Conservation (phyloP, 1,140 invertebrate species). For the Tetragnatha versicolor region DNA sequence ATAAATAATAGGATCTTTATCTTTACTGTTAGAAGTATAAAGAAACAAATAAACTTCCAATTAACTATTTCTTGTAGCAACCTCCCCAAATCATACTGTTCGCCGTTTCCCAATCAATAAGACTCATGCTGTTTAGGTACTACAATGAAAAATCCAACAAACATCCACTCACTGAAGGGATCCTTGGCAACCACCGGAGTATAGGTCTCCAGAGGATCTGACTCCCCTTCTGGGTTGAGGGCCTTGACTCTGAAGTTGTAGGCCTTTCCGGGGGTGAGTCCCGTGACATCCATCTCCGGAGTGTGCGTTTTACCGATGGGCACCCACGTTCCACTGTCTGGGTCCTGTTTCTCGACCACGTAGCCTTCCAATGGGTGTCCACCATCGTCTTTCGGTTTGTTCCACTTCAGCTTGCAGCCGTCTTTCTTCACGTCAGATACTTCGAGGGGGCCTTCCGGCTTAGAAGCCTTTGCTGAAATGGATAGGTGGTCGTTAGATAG, state of each 20-base stretch:
- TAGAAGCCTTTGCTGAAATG: constrained; percentile 72
- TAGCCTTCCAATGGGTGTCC: constrained; percentile 79
- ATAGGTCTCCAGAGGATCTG: constrained; percentile 88
- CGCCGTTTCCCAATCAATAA: constrained; percentile 80
- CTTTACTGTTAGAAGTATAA: no score
- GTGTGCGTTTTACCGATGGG: constrained; percentile 86
- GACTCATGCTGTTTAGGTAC: no score
- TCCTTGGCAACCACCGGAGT: constrained; percentile 72
- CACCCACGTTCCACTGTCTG: constrained; percentile 90
- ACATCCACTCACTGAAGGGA: constrained; percentile 67
- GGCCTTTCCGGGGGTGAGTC: constrained; percentile 89
- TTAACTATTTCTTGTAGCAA: no score
- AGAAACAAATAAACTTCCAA: no score
- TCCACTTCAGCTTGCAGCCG: constrained; percentile 65
- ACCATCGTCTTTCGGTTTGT: constrained; percentile 63
- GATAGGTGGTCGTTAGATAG: neutral
- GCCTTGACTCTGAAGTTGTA: constrained; percentile 99
- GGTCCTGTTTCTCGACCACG: constrained; percentile 92
- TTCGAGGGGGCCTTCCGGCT: constrained; percentile 91
- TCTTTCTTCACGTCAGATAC: constrained; percentile 83
- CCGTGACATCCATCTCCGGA: constrained; percentile 87
- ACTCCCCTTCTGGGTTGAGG: constrained; percentile 95
- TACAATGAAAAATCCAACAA: no score
- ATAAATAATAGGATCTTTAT: no score
- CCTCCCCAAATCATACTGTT: constrained; percentile 65